These are phyloP conservation scores for Platynereis dumerilii DNA, from an alignment of 2,888 invertebrate species.

Conservation along the genomic window DNA sequence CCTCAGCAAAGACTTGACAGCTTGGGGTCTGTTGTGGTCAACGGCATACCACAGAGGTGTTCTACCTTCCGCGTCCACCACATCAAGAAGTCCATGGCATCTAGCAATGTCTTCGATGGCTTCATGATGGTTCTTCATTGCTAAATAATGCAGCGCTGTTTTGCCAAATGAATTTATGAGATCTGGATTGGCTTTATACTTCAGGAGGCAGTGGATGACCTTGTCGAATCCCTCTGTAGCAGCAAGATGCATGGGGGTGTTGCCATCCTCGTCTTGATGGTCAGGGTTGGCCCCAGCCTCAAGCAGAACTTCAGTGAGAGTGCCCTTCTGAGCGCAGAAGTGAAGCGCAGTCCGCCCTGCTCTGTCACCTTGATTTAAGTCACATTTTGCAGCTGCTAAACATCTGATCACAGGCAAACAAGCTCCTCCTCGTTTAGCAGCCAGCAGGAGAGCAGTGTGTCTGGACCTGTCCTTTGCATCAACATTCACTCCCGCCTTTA, in stretches of 20 bases:
- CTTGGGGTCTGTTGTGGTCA: slow-evolving; percentile 45
- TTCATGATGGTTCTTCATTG: slow-evolving; percentile 56
- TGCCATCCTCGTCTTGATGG: slow-evolving; percentile 49
- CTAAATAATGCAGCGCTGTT: slow-evolving; percentile 53
- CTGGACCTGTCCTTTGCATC: slow-evolving; percentile 42
- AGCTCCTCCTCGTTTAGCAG: slow-evolving; percentile 36
- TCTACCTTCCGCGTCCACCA: slow-evolving; percentile 42
- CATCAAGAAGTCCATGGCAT: slow-evolving; percentile 49
- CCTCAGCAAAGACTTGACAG: slow-evolving; percentile 48
- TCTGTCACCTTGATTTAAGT: slow-evolving; percentile 44
- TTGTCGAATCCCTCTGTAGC: slow-evolving; percentile 57
- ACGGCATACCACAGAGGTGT: slow-evolving; percentile 57
- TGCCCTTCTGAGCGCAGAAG: slow-evolving; percentile 51
- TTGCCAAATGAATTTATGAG: slow-evolving; percentile 43
- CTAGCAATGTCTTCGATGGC: slow-evolving; percentile 47
- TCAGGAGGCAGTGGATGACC: slow-evolving; percentile 45
- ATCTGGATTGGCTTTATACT: slow-evolving; percentile 47
- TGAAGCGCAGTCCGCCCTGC: slow-evolving; percentile 67
- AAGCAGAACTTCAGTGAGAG: slow-evolving; percentile 48
- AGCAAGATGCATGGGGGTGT: slow-evolving; percentile 53
- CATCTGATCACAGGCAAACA: slow-evolving; percentile 13
- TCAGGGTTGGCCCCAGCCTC: slow-evolving; percentile 52
- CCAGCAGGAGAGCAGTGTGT: slow-evolving; percentile 52
- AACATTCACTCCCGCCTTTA: slow-evolving; percentile 43
- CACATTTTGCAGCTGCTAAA: slow-evolving; percentile 22